Percentiles rank a stretch among this genome's conserved stretches.
Conservation (phyloP, 2,113 vertebrate genomes). For the Pionites leucogaster region DNA sequence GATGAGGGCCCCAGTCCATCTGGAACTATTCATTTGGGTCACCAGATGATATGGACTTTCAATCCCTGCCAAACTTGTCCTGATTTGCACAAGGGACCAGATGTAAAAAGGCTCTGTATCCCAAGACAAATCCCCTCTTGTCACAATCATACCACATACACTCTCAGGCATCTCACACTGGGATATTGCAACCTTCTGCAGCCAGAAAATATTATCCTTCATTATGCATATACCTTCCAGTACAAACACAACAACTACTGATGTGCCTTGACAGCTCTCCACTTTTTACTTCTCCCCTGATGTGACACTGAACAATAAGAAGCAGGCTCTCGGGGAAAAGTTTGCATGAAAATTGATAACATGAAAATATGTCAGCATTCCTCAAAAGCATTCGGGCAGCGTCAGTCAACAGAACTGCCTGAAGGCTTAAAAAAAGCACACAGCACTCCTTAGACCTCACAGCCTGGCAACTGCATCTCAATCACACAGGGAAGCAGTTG, state of each 20-base stretch:
- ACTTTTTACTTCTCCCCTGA: constrained; percentile 31
- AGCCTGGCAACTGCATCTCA: background rate
- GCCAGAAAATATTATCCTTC: constrained; percentile 50
- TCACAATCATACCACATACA: background rate
- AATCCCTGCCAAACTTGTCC: constrained; percentile 50
- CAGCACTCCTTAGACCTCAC: background rate
- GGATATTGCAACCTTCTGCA: constrained; percentile 26
- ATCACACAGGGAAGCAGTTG: rapidly evolving
- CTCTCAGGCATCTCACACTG: background rate
- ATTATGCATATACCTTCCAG: constrained; percentile 44
- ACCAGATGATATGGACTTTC: constrained; percentile 58
- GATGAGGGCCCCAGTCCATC: constrained; percentile 54
- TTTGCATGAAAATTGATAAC: constrained; percentile 55
- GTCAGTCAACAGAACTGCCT: constrained; percentile 51
- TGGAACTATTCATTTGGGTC: constrained; percentile 60
- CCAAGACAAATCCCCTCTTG: constrained; percentile 43
- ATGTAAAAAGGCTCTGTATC: constrained; percentile 40
- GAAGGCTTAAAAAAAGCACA: background rate
- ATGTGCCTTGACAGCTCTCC: constrained; percentile 55
- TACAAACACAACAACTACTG: constrained; percentile 30
- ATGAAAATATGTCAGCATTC: constrained; percentile 55
- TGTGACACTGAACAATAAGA: background rate
- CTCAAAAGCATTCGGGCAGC: constrained; percentile 16
- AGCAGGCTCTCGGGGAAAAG: background rate
- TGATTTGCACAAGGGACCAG: constrained; percentile 34